A percentile compares a stretch with the other conserved stretches of the same genome.
These are phyloP conservation scores for Drosophila cardini DNA, from an alignment of 1,140 invertebrate genomes.

Conservation along the genomic window DNA sequence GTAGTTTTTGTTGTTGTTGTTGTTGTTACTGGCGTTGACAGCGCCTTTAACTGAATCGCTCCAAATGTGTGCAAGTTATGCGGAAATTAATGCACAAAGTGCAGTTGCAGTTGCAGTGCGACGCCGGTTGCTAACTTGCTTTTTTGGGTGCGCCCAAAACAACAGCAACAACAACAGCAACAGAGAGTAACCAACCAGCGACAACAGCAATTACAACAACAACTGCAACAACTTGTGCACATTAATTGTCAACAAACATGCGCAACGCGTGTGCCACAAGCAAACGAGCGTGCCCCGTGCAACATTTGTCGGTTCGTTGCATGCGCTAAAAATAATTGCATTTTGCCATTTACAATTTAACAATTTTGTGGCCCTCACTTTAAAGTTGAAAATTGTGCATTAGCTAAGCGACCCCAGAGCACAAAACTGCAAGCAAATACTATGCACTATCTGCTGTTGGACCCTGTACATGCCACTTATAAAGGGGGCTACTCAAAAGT, in stretches of 20 bases:
- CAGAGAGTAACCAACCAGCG: slow-evolving; percentile 14
- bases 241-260: slow-evolving; percentile 80
- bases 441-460: background rate
- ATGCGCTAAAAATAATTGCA: slow-evolving; percentile 72
- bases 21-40: slow-evolving; percentile 2
- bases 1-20: background rate
- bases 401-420: slow-evolving; percentile 42
- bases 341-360: slow-evolving; percentile 61
- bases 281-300: slow-evolving; percentile 15
- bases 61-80: slow-evolving; percentile 49
- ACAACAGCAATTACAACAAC: slow-evolving; percentile 10
- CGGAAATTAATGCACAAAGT: slow-evolving; percentile 71
- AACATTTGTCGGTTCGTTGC: slow-evolving; percentile 49
- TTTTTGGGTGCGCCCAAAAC: slow-evolving; percentile 58
- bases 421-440: slow-evolving; percentile 7
- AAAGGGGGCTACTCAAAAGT: too few species aligned
- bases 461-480: too few species aligned
- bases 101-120: slow-evolving; percentile 30
- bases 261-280: slow-evolving; percentile 51
- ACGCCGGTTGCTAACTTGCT: slow-evolving; percentile 28
- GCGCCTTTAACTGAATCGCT: slow-evolving; percentile 14
- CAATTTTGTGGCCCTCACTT: slow-evolving; percentile 11
- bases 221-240: slow-evolving; percentile 43
- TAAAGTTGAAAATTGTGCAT: slow-evolving; percentile 37
- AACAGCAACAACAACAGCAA: slow-evolving; percentile 11